Conservation (phyloP, 2,113 vertebrate genomes). For the Microcebus murinus region DNA sequence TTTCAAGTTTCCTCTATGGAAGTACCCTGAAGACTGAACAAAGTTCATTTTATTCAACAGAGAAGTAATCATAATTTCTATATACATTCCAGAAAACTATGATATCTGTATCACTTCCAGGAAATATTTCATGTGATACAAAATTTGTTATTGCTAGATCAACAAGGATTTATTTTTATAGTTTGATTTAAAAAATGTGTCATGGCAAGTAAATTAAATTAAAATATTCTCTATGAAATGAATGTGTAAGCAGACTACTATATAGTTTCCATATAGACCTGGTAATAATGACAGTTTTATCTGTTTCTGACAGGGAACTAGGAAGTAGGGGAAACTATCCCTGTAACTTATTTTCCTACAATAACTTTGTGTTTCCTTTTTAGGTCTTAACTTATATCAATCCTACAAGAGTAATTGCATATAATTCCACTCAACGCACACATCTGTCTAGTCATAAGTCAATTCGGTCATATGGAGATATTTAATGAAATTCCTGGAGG, state of each 20-base stretch:
- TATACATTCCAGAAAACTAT: background rate
- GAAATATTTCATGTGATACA: background rate
- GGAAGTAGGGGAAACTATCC: background rate
- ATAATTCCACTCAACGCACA: background rate
- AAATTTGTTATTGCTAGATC: background rate
- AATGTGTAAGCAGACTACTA: background rate
- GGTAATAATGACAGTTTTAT: background rate
- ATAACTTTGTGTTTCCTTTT: background rate
- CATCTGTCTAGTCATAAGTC: background rate
- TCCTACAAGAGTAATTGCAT: background rate
- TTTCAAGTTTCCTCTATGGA: background rate
- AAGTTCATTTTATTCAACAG: background rate
- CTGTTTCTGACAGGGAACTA: background rate
- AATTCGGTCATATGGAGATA: background rate
- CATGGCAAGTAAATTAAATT: background rate
- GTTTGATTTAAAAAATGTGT: background rate
- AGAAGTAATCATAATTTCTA: background rate
- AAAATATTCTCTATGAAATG: background rate
- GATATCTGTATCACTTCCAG: background rate
- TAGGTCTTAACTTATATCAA: background rate
- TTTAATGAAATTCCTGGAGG: slow-evolving; percentile 11
- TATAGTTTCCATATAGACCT: background rate
- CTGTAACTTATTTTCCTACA: background rate
- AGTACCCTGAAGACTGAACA: background rate
- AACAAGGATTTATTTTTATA: background rate